These are phyloP conservation scores for Panulirus ornatus DNA, from an alignment of 1,140 invertebrate species.

Conservation along the genomic window DNA sequence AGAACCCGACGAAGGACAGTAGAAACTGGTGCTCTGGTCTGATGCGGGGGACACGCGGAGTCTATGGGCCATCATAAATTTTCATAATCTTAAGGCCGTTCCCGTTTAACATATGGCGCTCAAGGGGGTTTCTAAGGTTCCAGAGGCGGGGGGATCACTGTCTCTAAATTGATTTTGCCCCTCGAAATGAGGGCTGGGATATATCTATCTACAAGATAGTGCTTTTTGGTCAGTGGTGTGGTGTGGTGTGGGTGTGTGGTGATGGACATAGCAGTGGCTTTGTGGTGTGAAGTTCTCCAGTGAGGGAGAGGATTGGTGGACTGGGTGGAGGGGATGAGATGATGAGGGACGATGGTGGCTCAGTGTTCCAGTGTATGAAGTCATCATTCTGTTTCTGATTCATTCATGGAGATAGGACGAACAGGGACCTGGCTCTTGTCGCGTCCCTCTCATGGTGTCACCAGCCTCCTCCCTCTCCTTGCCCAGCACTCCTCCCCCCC, in stretches of 20 bases:
- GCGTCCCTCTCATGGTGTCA: neutral
- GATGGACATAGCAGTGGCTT: neutral
- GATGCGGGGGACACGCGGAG: conserved; percentile 29
- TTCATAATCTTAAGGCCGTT: conserved; percentile 44
- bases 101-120: conserved; percentile 17
- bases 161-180: too few species aligned
- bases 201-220: too few species aligned
- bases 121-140: neutral
- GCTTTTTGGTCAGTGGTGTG: too few species aligned
- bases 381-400: too few species aligned
- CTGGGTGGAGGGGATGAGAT: neutral
- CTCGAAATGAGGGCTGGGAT: too few species aligned
- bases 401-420: too few species aligned
- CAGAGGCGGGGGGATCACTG: neutral
- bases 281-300: too few species aligned
- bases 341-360: too few species aligned
- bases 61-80: conserved; percentile 38
- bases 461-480: neutral
- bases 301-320: neutral
- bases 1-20: neutral
- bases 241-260: neutral
- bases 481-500: neutral
- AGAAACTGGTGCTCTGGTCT: conserved; percentile 14
- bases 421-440: neutral
- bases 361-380: too few species aligned